Conservation (phyloP, 2,797 vertebrate species). For the Thunnus albacares region DNA sequence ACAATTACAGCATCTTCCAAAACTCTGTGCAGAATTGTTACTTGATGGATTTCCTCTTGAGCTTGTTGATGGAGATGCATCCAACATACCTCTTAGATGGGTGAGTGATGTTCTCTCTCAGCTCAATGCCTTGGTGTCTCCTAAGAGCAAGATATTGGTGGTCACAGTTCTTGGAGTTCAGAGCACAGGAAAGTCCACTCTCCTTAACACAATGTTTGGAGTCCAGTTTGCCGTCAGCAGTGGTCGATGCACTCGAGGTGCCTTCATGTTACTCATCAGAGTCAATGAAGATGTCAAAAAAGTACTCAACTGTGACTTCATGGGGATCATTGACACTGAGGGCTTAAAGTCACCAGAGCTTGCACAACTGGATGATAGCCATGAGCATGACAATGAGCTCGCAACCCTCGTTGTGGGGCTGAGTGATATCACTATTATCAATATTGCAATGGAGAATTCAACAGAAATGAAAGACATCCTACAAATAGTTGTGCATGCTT, state of each 20-base stretch:
- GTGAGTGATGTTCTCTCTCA: no score
- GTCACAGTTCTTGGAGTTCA: conserved; percentile 85
- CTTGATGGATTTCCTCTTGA: conserved; percentile 87
- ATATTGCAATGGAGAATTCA: conserved; percentile 82
- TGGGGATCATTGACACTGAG: conserved; percentile 84
- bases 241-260: conserved; percentile 83
- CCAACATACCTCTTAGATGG: no score
- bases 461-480: conserved; percentile 83
- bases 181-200: conserved; percentile 84
- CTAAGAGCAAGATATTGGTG: no score
- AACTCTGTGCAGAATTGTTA: conserved; percentile 82
- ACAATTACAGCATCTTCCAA: conserved; percentile 81
- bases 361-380: conserved; percentile 76
- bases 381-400: conserved; percentile 84
- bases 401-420: conserved; percentile 84
- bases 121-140: no score
- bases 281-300: conserved; percentile 77
- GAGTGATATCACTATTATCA: conserved; percentile 83
- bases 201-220: conserved; percentile 86
- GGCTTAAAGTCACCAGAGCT: conserved; percentile 82
- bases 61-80: no score
- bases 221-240: conserved; percentile 89
- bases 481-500: conserved; percentile 82
- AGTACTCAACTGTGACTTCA: conserved; percentile 78
- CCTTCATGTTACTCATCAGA: conserved; percentile 82